Conservation (phyloP, 2,797 vertebrate genomes). For the Gymnothorax javanicus region DNA sequence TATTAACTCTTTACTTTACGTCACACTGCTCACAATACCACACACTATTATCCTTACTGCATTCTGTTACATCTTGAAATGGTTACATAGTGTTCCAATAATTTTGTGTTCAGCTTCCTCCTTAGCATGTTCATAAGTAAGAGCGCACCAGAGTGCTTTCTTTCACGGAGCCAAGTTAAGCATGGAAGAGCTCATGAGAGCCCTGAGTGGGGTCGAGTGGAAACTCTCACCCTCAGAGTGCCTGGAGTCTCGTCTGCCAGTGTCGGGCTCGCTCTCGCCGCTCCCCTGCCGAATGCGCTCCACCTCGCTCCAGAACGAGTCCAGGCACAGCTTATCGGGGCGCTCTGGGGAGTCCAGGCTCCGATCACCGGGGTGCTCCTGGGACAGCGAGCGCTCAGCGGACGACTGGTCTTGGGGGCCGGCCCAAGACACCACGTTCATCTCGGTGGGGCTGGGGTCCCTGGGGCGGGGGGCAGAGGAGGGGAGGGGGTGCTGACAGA, state of each 20-base stretch:
- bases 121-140: too few relatives aligned
- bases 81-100: too few relatives aligned
- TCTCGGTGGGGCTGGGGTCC: conserved; percentile 76
- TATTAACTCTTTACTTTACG: too few relatives aligned
- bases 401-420: conserved; percentile 65
- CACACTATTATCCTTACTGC: too few relatives aligned
- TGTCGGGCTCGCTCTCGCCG: conserved; percentile 72
- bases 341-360: conserved; percentile 75
- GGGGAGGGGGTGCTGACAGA: conserved; percentile 45
- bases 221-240: conserved; percentile 78
- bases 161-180: too few relatives aligned
- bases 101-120: too few relatives aligned
- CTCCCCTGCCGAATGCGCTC: conserved; percentile 81
- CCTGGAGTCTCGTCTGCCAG: conserved; percentile 73
- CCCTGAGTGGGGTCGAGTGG: too few relatives aligned
- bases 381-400: conserved; percentile 62
- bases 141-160: too few relatives aligned
- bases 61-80: too few relatives aligned
- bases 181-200: too few relatives aligned
- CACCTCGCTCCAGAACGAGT: conserved; percentile 88
- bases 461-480: conserved; percentile 58
- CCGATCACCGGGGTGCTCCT: conserved; percentile 73
- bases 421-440: conserved; percentile 75
- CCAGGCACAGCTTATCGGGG: conserved; percentile 78
- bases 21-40: too few relatives aligned